These are phyloP conservation scores for Hyppa rectilinea DNA, from an alignment of 2,888 invertebrate species.

Conservation along the genomic window DNA sequence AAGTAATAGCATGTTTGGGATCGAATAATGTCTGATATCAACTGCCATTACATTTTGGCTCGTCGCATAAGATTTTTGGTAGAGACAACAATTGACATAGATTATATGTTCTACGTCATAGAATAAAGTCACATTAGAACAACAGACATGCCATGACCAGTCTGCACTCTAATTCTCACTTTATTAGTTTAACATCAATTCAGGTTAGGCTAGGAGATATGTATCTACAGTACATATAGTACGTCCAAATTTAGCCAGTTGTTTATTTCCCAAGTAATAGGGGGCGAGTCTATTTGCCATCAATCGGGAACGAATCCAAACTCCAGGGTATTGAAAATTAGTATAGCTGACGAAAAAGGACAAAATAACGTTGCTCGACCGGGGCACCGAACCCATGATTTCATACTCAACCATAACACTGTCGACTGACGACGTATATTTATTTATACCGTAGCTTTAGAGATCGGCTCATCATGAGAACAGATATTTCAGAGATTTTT, in stretches of 20 bases:
- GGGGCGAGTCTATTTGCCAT: not conserved
- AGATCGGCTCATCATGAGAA: not conserved
- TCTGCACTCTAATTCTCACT: not conserved
- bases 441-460: not conserved
- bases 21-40: conserved; percentile 16
- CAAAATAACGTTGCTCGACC: not conserved
- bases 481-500: not conserved
- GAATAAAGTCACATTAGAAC: not conserved
- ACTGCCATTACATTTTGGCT: not conserved
- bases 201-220: too few species aligned
- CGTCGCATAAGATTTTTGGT: not conserved
- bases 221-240: not conserved
- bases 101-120: too few species aligned
- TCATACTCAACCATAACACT: not conserved
- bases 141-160: not conserved
- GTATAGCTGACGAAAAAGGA: not conserved
- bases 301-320: not conserved
- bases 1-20: conserved; percentile 7
- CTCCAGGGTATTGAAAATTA: not conserved
- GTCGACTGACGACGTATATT: not conserved
- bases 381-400: not conserved
- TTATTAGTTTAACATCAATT: not conserved
- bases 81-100: not conserved
- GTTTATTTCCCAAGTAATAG: not conserved
- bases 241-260: not conserved